Percentiles rank a stretch among this genome's conserved stretches.
These are phyloP conservation scores for Potorous gilbertii DNA, from an alignment of 2,797 vertebrate genomes.

Conservation along the genomic window DNA sequence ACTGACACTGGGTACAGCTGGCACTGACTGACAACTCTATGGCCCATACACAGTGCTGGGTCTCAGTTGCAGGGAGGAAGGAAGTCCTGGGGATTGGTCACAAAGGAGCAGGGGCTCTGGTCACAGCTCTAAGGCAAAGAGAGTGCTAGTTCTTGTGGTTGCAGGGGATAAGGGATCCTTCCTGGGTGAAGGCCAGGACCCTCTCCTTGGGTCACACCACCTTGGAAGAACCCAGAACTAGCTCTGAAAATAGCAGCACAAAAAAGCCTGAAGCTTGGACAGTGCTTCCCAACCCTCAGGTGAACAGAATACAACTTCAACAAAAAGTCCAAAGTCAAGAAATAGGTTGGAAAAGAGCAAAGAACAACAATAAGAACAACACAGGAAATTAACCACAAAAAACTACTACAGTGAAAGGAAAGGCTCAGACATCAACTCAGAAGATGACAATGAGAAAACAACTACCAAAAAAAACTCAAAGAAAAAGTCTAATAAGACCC, in stretches of 20 bases:
- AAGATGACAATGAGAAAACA: background rate
- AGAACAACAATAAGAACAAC: background rate
- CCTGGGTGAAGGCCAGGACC: background rate
- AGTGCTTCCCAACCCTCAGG: background rate
- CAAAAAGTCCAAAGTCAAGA: background rate
- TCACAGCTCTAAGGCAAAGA: background rate
- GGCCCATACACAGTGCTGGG: background rate
- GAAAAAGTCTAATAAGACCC: background rate
- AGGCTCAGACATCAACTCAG: background rate
- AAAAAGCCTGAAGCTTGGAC: background rate
- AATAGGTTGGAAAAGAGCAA: background rate
- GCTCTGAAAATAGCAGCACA: background rate
- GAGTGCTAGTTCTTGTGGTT: background rate
- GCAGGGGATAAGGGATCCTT: background rate
- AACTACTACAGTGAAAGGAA: background rate
- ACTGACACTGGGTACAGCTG: background rate
- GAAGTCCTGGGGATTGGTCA: background rate
- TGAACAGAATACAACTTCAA: background rate
- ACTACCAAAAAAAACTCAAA: background rate
- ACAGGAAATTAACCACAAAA: background rate
- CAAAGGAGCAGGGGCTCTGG: background rate
- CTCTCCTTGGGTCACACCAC: background rate
- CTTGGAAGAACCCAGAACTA: background rate
- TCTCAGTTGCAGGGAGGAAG: background rate
- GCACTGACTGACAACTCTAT: background rate